phyloP scores from a whole-genome alignment of 2,113 vertebrate species.

The Polyodon spathula region DNA sequence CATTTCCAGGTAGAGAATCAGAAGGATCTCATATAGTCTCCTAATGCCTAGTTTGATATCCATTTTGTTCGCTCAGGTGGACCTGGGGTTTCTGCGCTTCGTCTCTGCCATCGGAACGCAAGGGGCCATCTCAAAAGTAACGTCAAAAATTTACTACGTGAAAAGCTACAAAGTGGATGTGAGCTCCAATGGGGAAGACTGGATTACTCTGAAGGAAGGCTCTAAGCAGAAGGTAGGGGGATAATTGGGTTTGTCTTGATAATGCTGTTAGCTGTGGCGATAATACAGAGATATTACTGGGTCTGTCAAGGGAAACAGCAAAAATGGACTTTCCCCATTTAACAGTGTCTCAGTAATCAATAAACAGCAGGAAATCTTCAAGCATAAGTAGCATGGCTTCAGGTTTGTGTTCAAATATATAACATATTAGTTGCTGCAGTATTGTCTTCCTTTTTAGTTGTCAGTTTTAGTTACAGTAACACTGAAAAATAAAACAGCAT shows the following conservation, averaged over 20 bases:
- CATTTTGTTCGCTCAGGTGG: constrained; percentile 60
- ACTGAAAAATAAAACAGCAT: too few species aligned
- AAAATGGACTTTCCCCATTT: too few species aligned
- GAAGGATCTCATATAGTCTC: not conserved
- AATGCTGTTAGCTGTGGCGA: not conserved
- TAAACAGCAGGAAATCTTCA: too few species aligned
- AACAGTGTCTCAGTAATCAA: too few species aligned
- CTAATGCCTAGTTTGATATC: not conserved
- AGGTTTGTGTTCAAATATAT: too few species aligned
- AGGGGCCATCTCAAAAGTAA: constrained; percentile 91
- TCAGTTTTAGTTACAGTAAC: too few species aligned
- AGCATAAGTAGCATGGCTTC: too few species aligned
- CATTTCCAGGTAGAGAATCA: too few species aligned
- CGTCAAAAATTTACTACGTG: constrained; percentile 78
- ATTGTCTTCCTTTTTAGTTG: too few species aligned
- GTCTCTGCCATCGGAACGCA: constrained; percentile 84
- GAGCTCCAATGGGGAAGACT: constrained; percentile 93
- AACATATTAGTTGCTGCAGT: too few species aligned
- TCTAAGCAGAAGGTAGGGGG: constrained; percentile 70
- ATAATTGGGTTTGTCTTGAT: not conserved
- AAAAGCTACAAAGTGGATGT: constrained; percentile 78
- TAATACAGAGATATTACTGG: not conserved
- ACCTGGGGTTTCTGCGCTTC: constrained; percentile 79
- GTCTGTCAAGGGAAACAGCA: too few species aligned
- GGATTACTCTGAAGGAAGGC: constrained; percentile 81